A percentile compares a stretch with the other conserved stretches of the same genome.
Conservation (phyloP, 2,113 vertebrate genomes). For the Trachemys scripta region DNA sequence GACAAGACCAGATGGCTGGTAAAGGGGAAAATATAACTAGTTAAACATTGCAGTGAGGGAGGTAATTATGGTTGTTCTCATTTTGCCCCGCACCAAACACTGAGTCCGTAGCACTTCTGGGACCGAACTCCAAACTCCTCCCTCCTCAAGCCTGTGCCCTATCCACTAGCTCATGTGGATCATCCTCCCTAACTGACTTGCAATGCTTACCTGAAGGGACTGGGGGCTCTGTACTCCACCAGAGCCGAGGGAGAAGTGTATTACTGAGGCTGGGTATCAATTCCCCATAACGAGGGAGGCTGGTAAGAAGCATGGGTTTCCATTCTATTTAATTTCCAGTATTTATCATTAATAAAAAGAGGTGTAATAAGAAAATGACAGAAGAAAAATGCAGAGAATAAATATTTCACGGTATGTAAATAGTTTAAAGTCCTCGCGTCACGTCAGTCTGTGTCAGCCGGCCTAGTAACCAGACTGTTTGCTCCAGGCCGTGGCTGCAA, state of each 20-base stretch:
- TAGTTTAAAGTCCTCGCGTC: not conserved
- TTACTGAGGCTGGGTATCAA: not conserved
- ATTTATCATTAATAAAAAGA: not conserved
- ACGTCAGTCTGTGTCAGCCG: not conserved
- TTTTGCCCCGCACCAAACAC: not conserved
- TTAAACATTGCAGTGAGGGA: not conserved
- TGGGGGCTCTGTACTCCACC: not conserved
- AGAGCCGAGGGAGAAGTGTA: not conserved
- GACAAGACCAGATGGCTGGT: not conserved
- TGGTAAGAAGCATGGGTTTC: not conserved
- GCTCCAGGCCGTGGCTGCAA: not conserved
- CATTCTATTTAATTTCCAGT: not conserved
- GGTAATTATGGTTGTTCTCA: not conserved
- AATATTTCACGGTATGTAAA: constrained; percentile 20
- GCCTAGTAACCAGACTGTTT: not conserved
- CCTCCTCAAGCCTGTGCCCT: not conserved
- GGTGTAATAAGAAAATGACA: fast-evolving
- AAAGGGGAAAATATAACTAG: too few relatives aligned
- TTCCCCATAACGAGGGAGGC: not conserved
- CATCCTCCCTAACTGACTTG: not conserved
- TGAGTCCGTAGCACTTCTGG: not conserved
- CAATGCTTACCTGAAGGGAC: not conserved
- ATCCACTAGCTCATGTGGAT: not conserved
- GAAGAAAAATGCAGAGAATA: constrained; percentile 32
- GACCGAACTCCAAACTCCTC: not conserved